A percentile compares a stretch with the other conserved stretches of the same genome.
These are phyloP conservation scores for Poeciliopsis presidionis DNA, from an alignment of 2,797 vertebrate genomes.

Conservation along the genomic window DNA sequence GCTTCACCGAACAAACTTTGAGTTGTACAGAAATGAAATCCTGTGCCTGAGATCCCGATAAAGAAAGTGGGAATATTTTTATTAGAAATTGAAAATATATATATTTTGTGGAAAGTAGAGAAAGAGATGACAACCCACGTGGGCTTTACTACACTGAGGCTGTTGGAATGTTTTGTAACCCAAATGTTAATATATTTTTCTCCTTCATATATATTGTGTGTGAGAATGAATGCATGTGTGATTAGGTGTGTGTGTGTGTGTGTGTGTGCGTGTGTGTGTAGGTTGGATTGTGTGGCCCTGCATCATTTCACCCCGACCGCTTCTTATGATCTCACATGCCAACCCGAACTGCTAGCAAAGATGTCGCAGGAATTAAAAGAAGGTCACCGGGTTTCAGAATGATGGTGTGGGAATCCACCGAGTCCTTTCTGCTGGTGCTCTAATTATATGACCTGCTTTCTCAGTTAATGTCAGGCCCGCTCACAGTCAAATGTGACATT, in stretches of 20 bases:
- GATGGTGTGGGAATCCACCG: constrained; percentile 68
- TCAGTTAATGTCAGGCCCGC: constrained; percentile 15
- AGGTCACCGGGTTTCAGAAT: constrained; percentile 61
- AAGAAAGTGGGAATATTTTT: constrained; percentile 72
- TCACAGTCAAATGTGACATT: constrained; percentile 23
- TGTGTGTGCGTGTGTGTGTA: constrained; percentile 35
- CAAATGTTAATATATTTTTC: constrained; percentile 93
- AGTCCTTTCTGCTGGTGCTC: constrained; percentile 48
- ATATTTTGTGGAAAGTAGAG: constrained; percentile 77
- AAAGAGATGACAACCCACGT: constrained; percentile 56
- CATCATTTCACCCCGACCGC: constrained; percentile 51
- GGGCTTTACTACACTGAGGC: constrained; percentile 83
- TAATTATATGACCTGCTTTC: constrained; percentile 23
- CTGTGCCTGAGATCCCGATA: constrained; percentile 73
- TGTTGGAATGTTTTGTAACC: constrained; percentile 89
- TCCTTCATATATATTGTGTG: constrained; percentile 70
- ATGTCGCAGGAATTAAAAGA: constrained; percentile 44
- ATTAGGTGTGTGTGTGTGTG: constrained; percentile 27
- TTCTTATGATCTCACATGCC: constrained; percentile 38
- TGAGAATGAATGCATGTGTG: constrained; percentile 54
- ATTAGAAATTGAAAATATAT: constrained; percentile 48
- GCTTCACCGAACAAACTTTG: constrained; percentile 58
- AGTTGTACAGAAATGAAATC: constrained; percentile 74
- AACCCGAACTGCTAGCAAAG: constrained; percentile 44
- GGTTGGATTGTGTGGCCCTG: constrained; percentile 54